phyloP scores from a whole-genome alignment of 2,113 vertebrate genomes.

The Thamnaconus septentrionalis region DNA sequence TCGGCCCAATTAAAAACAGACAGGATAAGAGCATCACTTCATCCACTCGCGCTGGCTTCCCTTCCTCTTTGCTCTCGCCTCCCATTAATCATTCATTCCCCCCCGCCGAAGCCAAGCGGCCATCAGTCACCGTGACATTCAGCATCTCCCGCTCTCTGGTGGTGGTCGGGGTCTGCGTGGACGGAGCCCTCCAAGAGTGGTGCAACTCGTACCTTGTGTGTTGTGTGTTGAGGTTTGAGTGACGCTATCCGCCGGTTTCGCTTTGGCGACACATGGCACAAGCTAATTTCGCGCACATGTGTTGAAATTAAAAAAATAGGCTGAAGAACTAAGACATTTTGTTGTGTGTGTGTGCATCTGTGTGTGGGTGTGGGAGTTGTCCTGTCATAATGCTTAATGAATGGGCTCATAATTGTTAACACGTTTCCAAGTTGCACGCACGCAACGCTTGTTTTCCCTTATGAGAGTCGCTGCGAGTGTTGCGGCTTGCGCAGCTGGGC shows the following conservation, averaged over 20 bases:
- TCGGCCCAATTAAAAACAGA: conserved; percentile 63
- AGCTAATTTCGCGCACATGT: too few species aligned
- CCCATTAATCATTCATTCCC: conserved; percentile 65
- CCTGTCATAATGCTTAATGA: too few species aligned
- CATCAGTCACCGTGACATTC: conserved; percentile 35
- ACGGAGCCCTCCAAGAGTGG: conserved; percentile 17
- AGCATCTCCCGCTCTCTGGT: conserved; percentile 2
- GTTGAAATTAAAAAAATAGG: too few species aligned
- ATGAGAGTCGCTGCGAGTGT: too few species aligned
- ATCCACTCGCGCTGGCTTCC: conserved; percentile 39
- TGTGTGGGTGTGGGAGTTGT: neutral
- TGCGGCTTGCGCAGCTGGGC: conserved; percentile 12
- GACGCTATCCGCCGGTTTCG: too few species aligned
- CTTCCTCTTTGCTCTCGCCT: conserved; percentile 43
- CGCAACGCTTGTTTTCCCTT: neutral
- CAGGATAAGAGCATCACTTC: conserved; percentile 64
- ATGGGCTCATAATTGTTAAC: too few species aligned
- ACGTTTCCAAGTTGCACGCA: too few species aligned
- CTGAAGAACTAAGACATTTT: too few species aligned
- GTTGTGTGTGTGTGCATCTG: too few species aligned
- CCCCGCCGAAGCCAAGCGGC: conserved; percentile 38
- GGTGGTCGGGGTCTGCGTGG: conserved; percentile 33
- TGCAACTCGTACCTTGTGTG: too few species aligned
- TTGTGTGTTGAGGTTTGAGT: too few species aligned
- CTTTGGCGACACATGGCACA: too few species aligned